Evolutionary conservation across 2,888 invertebrate genomes (phyloP), one percentile per base, ranked within the genome.

Genomic region (Stramonita haemastoma): DNA sequence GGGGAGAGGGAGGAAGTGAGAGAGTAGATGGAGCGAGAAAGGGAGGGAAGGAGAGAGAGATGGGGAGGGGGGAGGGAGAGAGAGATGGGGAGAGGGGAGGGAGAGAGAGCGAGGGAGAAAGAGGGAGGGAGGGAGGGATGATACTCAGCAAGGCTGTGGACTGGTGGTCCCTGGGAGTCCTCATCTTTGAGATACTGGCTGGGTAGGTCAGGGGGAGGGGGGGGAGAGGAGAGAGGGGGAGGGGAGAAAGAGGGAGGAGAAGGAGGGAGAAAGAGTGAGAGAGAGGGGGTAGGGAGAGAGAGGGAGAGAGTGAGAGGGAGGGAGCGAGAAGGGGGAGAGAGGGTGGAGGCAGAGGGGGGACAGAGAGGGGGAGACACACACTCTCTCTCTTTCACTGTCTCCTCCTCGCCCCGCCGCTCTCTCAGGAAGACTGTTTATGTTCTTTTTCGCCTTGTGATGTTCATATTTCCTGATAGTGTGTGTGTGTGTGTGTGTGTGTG

Each of bases 131-230:
- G 46, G 46, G 46, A 8, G 99, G 99, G 96, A 99, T 99, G 92
- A 99, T 99, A 93, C 99, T 98, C 96, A 98, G 98, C 96, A 98
- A 98, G 96, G 99, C 99, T 15, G 99, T 99, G 0, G 99, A 99
- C 96, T 99, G 99, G 99, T 99, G 99, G 99, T 99, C 99, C 34
- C 97, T 99, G 95, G 99, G 96, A 26, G 96, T 97, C 85, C 95
- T 96, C 81, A 96, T 96, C 90, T 96, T 95, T 93, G 96, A 96
- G 94, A 96, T 96, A 96, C 94, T 96, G 90, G 96, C 96, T 26
- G 96, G 96, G 95, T 95, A 93, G 95, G 86, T 13, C 32, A 11
- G 57, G 26, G 11, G 11, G 11, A 8, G 8, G 11, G 57, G 15
- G 57, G 15, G 57, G 15, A 17, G 11, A 17, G 57, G 11, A 13